Base-by-base conservation (phyloP, 2,113 vertebrate species). In the Rhinichthys klamathensis region DNA sequence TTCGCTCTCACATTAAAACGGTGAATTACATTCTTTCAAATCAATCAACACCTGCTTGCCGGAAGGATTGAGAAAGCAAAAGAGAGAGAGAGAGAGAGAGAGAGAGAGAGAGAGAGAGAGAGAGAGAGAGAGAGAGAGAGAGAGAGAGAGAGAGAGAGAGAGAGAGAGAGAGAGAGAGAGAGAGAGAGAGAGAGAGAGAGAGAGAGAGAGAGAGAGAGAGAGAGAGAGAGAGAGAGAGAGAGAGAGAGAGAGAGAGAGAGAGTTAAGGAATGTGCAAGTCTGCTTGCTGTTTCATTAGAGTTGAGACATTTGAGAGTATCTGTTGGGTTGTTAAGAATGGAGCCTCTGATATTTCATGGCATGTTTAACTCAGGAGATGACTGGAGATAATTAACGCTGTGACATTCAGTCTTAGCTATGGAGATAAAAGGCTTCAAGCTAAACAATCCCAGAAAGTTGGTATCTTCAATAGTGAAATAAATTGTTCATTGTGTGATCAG, bases 21-120 rank as follows among this genome's bases (percentile, higher is more conserved):
- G 84, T 75, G 89, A 92, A 91, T 90, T 76, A 79, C 61, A 86
- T 49, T 89, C 79, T 85, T 89, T 85, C 82, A 88, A 91, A 90
- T 92, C 90, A 91, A 90, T 91, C 91, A 90, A 86, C 89, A 90
- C 88, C 86, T 90, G 84, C 82, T 89, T 60, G 25, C 85, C 27
- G 86, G 81, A 81, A 87, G 82, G 60, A 91, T 78, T 61, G 67
- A 51, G 60, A 88, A 88, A 69, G 61, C 74, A 74, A 83, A 63
- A 86, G 54, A 41, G 75, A 83, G 41, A 32, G 70, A 73, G 70
- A 73, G 9, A 5, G 27, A 21, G 0, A 12, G 41, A n/a, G 23
- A 32, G 5, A 67, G 35, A 51, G 54, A 56, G 8, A 69, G 44
- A 46, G 11, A 1, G 5, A 13, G 63, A 1, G 38, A n/a, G n/a